phyloP scores from a whole-genome alignment of 2,888 invertebrate species.

The Sicus ferrugineus region DNA sequence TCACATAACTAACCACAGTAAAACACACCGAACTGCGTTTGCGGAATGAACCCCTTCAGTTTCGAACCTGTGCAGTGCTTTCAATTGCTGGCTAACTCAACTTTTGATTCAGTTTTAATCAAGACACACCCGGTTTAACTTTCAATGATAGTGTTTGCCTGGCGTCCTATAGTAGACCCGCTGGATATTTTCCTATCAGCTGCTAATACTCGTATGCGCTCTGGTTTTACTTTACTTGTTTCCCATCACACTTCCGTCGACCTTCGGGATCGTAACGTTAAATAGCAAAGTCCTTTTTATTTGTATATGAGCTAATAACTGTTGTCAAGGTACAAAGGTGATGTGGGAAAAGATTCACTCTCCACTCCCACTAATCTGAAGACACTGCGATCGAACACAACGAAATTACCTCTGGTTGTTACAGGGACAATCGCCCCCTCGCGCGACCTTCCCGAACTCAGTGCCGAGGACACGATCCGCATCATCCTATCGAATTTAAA shows the following conservation, averaged over 20 bases:
- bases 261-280: neutral
- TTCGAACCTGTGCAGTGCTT: neutral
- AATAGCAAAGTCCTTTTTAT: constrained; percentile 48
- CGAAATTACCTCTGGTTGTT: constrained; percentile 67
- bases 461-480: constrained; percentile 84
- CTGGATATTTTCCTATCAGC: neutral
- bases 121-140: neutral
- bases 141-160: neutral
- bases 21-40: too few species aligned
- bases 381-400: constrained; percentile 23
- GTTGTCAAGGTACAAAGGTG: constrained; percentile 47
- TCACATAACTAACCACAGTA: too few species aligned
- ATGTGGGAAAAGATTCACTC: constrained; percentile 44
- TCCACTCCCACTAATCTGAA: neutral
- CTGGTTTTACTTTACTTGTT: constrained; percentile 2
- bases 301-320: constrained; percentile 51
- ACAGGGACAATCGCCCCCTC: constrained; percentile 95
- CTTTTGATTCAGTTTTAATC: neutral
- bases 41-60: too few species aligned
- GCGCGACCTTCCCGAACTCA: constrained; percentile 81
- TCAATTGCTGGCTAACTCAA: too few species aligned
- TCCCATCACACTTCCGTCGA: neutral
- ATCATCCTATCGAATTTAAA: constrained; percentile 89
- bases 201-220: neutral
- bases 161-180: neutral